Evolutionary conservation across 2,888 invertebrate species (phyloP).

Genomic region (Petrophora chlorosata): DNA sequence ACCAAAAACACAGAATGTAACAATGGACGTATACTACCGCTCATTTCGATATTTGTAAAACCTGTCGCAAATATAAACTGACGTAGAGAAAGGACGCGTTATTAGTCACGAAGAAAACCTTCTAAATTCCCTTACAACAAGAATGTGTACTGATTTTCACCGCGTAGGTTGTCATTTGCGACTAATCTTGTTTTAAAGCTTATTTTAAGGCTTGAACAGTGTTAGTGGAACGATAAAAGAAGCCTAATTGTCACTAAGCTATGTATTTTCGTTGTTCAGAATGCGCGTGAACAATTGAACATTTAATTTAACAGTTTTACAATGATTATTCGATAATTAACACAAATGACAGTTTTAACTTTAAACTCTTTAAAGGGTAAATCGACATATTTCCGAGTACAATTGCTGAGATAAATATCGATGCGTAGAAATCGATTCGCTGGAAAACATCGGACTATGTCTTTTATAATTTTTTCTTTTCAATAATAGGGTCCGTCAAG

Average conservation of each 20-base stretch:
- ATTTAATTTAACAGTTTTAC: conserved; percentile 33
- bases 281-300: conserved; percentile 29
- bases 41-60: conserved; percentile 48
- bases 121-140: neutral
- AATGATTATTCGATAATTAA: conserved; percentile 35
- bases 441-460: conserved; percentile 31
- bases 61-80: conserved; percentile 25
- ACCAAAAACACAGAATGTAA: conserved; percentile 66
- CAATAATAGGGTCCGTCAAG: conserved; percentile 46
- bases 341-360: conserved; percentile 19
- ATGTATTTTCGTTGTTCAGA: conserved; percentile 26
- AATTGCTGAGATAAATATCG: conserved; percentile 47
- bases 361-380: conserved; percentile 34
- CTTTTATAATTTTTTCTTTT: conserved; percentile 51
- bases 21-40: conserved; percentile 60
- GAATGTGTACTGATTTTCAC: neutral
- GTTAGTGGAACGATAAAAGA: conserved; percentile 18
- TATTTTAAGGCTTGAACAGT: conserved; percentile 14
- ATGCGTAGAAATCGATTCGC: conserved; percentile 70
- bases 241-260: conserved; percentile 14
- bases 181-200: conserved; percentile 10
- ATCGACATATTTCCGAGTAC: conserved; percentile 55
- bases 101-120: neutral
- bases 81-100: neutral
- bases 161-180: conserved; percentile 6